A percentile compares a stretch with the other conserved stretches of the same genome.
Conservation (phyloP, 2,888 invertebrate genomes). For the Aquatica leii region DNA sequence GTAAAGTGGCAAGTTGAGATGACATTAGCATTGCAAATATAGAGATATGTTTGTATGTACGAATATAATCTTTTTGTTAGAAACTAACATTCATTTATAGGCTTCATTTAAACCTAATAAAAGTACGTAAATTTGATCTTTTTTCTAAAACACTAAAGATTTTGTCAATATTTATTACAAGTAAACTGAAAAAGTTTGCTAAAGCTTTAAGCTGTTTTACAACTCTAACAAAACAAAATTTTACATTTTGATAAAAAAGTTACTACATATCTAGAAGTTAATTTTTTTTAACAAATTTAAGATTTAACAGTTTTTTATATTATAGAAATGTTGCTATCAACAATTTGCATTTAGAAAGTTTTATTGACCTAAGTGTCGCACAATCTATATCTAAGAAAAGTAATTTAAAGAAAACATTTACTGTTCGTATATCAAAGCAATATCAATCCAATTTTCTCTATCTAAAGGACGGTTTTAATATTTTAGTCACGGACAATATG, state of each 20-base stretch:
- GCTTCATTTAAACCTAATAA: too few relatives aligned
- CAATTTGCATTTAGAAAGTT: slow-evolving; percentile 5
- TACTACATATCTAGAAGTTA: slow-evolving; percentile 39
- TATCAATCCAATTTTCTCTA: slow-evolving; percentile 28
- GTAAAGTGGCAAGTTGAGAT: slow-evolving; percentile 47
- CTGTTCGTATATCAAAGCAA: slow-evolving; percentile 41
- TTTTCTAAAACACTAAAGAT: too few relatives aligned
- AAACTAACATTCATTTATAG: too few relatives aligned
- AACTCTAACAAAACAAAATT: slow-evolving; percentile 33
- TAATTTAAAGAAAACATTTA: slow-evolving; percentile 36
- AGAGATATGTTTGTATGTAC: slow-evolving; percentile 45
- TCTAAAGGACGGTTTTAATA: slow-evolving; percentile 44
- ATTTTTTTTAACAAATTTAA: slow-evolving; percentile 41
- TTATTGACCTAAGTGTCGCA: neutral
- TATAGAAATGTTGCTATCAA: slow-evolving; percentile 18
- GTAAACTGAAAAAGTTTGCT: too few relatives aligned
- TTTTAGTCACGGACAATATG: slow-evolving; percentile 53
- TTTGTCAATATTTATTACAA: too few relatives aligned
- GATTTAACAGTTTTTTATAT: slow-evolving; percentile 39
- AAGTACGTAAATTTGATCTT: too few relatives aligned
- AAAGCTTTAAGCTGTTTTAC: too few relatives aligned
- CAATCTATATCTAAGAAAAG: slow-evolving; percentile 23
- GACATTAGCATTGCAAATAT: slow-evolving; percentile 54
- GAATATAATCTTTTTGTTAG: slow-evolving; percentile 46
- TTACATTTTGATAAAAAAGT: slow-evolving; percentile 34